Evolutionary conservation across 2,113 vertebrate species (phyloP).

Genomic region (Podilymbus podiceps): DNA sequence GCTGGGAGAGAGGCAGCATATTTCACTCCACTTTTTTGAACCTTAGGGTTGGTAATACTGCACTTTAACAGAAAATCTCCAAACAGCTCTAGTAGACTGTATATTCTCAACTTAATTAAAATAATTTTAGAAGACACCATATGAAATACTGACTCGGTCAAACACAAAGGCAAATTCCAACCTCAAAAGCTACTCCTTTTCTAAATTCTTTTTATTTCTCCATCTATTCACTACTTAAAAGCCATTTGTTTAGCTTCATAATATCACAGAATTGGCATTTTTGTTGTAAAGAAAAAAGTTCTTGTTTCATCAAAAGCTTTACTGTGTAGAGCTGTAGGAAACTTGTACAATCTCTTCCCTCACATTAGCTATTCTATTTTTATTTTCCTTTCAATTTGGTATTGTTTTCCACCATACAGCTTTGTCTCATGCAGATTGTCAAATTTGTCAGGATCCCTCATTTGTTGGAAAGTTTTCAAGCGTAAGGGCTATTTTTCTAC

Average conservation of each 20-base stretch:
- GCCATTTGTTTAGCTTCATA: background rate
- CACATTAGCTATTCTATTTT: background rate
- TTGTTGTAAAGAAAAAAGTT: conserved; percentile 17
- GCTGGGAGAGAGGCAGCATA: background rate
- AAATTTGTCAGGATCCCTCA: conserved; percentile 11
- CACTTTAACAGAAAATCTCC: background rate
- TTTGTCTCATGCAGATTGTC: background rate
- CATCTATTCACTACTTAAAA: background rate
- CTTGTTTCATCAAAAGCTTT: conserved; percentile 1
- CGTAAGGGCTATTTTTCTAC: background rate
- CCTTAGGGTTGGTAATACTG: background rate
- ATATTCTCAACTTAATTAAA: background rate
- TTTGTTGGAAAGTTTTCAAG: conserved; percentile 36
- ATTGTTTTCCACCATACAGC: background rate
- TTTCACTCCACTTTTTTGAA: background rate
- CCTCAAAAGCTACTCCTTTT: background rate
- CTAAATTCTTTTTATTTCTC: background rate
- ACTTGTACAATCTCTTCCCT: background rate
- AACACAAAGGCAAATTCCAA: background rate
- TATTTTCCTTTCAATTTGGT: background rate
- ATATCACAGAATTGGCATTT: background rate
- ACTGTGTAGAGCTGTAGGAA: background rate
- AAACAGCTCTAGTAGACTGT: background rate
- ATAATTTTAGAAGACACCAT: background rate
- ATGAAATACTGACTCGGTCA: background rate